Evolutionary conservation across 2,888 invertebrate species (phyloP).

Genomic region (Sinohyriopsis cumingii): DNA sequence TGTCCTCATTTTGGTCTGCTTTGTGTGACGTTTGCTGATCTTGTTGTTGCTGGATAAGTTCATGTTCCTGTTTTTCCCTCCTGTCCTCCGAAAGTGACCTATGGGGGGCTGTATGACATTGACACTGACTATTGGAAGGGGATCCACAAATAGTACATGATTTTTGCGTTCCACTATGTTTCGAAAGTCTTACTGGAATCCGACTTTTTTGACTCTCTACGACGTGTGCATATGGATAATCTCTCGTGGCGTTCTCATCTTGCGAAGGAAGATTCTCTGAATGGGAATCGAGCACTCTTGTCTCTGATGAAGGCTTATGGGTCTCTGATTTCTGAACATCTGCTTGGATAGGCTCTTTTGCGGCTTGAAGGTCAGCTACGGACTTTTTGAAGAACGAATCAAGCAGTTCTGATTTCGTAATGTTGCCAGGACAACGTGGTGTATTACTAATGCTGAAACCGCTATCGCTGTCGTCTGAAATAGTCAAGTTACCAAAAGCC

Average conservation of each 20-base stretch:
- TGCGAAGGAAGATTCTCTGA: not conserved
- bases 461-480: conserved; percentile 59
- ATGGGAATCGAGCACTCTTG: not conserved
- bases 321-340: not conserved
- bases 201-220: conserved; percentile 19
- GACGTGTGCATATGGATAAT: too few relatives aligned
- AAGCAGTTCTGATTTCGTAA: conserved; percentile 32
- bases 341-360: not conserved
- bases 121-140: too few relatives aligned
- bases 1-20: too few relatives aligned
- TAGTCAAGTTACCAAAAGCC: not conserved
- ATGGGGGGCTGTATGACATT: too few relatives aligned
- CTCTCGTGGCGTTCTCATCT: not conserved
- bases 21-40: too few relatives aligned
- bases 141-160: too few relatives aligned
- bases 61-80: too few relatives aligned
- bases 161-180: too few relatives aligned
- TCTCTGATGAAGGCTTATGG: not conserved
- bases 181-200: conserved; percentile 18
- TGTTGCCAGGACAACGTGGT: conserved; percentile 38
- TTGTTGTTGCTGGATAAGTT: too few relatives aligned
- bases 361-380: conserved; percentile 1
- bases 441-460: conserved; percentile 56
- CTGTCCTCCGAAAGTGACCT: too few relatives aligned
- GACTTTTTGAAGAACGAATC: conserved; percentile 28